Conservation (phyloP, 2,113 vertebrate species). For the Actenoides lindsayi region DNA sequence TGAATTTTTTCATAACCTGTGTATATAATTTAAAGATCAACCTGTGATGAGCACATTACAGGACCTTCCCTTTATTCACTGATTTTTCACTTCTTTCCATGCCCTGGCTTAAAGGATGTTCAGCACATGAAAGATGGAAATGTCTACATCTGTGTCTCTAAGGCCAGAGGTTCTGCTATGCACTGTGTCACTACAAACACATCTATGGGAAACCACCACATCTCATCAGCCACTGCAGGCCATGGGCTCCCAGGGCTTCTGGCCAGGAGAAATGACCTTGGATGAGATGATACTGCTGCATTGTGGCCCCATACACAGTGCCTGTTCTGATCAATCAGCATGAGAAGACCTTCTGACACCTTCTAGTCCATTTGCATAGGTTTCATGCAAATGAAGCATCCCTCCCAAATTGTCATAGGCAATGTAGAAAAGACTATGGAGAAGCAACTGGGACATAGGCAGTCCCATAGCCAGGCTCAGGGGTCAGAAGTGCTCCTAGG, state of each 20-base stretch:
- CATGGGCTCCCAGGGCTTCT: neutral
- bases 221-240: neutral
- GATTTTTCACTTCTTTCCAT: neutral
- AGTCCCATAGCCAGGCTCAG: neutral
- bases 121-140: neutral
- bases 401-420: too few species aligned
- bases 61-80: neutral
- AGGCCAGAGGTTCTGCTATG: neutral
- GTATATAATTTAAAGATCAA: neutral
- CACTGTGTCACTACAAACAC: neutral
- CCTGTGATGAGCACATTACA: neutral
- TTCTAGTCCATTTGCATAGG: neutral
- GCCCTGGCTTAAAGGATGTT: neutral
- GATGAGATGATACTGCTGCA: neutral
- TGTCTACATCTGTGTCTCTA: neutral
- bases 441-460: neutral
- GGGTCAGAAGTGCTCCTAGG: neutral
- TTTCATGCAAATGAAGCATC: too few species aligned
- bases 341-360: neutral
- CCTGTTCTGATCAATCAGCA: neutral
- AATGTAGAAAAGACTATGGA: too few species aligned
- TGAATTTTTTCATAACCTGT: neutral
- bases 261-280: neutral
- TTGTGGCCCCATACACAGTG: rapidly evolving
- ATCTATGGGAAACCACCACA: neutral